Evolutionary conservation across 64 coral and sea anemone genomes (phyloP).

Genomic region (Stichodactyla helianthus): DNA sequence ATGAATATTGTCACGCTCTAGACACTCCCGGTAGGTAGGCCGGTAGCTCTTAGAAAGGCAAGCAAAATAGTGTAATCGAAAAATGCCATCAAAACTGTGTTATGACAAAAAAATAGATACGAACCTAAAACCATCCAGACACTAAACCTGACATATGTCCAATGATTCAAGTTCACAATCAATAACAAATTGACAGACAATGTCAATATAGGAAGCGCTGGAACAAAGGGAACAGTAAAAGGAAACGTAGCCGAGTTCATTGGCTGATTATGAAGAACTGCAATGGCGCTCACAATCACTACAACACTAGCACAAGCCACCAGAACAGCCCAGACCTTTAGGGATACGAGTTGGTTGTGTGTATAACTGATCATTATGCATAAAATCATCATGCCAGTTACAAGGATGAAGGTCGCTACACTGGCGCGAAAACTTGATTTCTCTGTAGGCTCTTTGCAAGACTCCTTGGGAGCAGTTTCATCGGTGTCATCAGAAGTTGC

Average conservation of each 20-base stretch:
- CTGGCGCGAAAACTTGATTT: slow-evolving; percentile 42
- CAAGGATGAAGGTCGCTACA: slow-evolving; percentile 19
- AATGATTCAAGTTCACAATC: slow-evolving; percentile 58
- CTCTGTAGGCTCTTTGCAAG: slow-evolving; percentile 22
- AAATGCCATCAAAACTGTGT: too few species aligned
- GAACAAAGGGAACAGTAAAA: slow-evolving; percentile 55
- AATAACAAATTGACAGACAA: slow-evolving; percentile 47
- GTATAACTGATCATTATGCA: slow-evolving; percentile 41
- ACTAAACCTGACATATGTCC: slow-evolving; percentile 55
- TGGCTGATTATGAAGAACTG: slow-evolving; percentile 38
- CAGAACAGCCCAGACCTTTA: slow-evolving; percentile 45
- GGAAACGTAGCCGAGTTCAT: slow-evolving; percentile 56
- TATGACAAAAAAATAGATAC: not conserved
- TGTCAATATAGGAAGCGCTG: slow-evolving; percentile 38
- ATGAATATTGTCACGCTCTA: too few species aligned
- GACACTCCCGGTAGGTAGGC: too few species aligned
- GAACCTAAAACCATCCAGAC: slow-evolving; percentile 64
- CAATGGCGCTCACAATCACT: slow-evolving; percentile 10
- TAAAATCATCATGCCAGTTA: slow-evolving; percentile 23
- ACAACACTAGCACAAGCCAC: slow-evolving; percentile 13
- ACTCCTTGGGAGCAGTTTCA: not conserved
- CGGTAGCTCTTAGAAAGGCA: too few species aligned
- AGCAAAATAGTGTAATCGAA: too few species aligned
- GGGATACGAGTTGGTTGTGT: slow-evolving; percentile 5
- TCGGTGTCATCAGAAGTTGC: not conserved